Conservation (phyloP, 1,140 invertebrate genomes). For the Pseudomyrmex sp. region DNA sequence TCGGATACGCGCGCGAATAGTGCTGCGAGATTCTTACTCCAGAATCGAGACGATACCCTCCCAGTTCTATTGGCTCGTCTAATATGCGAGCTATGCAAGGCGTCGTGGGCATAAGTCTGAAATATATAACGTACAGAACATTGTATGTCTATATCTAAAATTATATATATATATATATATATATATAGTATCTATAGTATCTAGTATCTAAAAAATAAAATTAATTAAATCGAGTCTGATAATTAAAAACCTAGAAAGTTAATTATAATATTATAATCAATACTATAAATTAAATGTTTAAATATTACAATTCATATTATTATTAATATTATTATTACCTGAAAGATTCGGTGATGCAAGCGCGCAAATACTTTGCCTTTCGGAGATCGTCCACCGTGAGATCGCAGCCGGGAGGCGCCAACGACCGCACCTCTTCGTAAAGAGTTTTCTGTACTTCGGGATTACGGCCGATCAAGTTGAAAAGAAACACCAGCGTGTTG, state of each 20-base stretch:
- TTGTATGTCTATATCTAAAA: not conserved
- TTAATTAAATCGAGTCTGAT: no score
- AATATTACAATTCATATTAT: slow-evolving; percentile 10
- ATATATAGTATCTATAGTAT: no score
- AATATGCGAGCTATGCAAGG: slow-evolving; percentile 93
- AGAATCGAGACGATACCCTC: slow-evolving; percentile 90
- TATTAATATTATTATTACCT: slow-evolving; percentile 76
- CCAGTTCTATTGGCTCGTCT: slow-evolving; percentile 91
- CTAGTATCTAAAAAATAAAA: no score
- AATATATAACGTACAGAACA: slow-evolving; percentile 30
- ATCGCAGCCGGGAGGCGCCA: slow-evolving; percentile 86
- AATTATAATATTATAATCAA: not conserved
- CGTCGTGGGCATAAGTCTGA: slow-evolving; percentile 92
- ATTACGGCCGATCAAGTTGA: slow-evolving; percentile 91
- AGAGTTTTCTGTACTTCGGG: slow-evolving; percentile 90
- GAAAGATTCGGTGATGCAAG: slow-evolving; percentile 95
- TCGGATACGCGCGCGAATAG: not conserved
- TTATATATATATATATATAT: no score
- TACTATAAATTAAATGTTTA: not conserved
- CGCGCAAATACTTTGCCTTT: slow-evolving; percentile 91
- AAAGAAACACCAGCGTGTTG: slow-evolving; percentile 92
- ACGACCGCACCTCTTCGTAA: slow-evolving; percentile 89
- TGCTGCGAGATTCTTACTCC: slow-evolving; percentile 87
- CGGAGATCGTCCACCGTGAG: slow-evolving; percentile 88
- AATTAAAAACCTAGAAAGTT: no score